phyloP scores from a whole-genome alignment of 1,140 invertebrate genomes.

The Drosophila busckii region DNA sequence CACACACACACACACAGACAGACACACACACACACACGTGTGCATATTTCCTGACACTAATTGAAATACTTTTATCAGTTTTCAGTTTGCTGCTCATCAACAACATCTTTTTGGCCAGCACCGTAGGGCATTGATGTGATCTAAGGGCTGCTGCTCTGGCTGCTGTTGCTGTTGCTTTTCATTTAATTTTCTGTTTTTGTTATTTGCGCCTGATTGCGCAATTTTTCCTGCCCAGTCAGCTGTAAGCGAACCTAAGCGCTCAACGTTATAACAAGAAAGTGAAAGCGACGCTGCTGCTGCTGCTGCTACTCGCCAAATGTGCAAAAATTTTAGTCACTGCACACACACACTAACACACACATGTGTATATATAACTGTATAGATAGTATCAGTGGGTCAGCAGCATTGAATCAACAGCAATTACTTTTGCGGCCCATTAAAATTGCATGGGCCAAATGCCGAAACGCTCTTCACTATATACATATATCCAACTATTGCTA shows the following conservation, averaged over 20 bases:
- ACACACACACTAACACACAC: neutral
- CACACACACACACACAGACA: conserved; percentile 11
- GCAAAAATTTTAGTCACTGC: neutral
- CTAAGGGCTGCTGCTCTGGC: conserved; percentile 48
- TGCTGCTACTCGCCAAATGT: neutral
- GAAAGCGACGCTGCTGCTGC: conserved; percentile 24
- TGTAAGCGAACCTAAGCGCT: conserved; percentile 41
- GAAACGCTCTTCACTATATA: no score
- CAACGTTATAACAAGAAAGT: conserved; percentile 24
- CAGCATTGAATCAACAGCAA: conserved; percentile 8
- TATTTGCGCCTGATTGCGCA: conserved; percentile 70
- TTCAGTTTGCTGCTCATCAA: conserved; percentile 16
- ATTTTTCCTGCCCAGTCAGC: conserved; percentile 52
- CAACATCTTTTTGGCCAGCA: neutral
- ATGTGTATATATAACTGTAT: neutral
- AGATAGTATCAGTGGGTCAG: conserved; percentile 12
- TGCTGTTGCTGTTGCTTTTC: conserved; percentile 17
- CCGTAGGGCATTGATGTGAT: conserved; percentile 53
- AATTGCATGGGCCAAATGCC: conserved; percentile 9
- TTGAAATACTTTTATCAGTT: conserved; percentile 75
- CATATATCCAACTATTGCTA: neutral
- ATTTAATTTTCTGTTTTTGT: conserved; percentile 57
- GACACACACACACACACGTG: conserved; percentile 6
- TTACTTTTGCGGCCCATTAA: conserved; percentile 10
- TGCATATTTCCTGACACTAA: conserved; percentile 62